Evolutionary conservation across 2,797 vertebrate species (phyloP).

Genomic region (Epinephelus malabaricus): DNA sequence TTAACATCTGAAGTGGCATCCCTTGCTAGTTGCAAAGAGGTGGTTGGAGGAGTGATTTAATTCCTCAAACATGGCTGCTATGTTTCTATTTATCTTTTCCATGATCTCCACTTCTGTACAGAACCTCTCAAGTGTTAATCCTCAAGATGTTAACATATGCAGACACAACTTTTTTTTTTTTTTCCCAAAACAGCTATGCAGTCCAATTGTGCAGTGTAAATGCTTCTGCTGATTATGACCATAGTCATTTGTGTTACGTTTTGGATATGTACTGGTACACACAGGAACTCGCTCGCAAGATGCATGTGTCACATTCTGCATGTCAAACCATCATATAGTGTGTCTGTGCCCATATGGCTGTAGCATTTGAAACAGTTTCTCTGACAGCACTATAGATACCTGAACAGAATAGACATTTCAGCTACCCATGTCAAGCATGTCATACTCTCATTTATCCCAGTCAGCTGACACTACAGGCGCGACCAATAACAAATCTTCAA

Average conservation of each 20-base stretch:
- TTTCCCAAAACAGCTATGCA: too few species aligned
- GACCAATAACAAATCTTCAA: constrained; percentile 41
- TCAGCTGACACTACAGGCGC: not conserved
- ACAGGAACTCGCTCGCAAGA: not conserved
- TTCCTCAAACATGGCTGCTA: constrained; percentile 78
- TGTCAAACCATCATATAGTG: not conserved
- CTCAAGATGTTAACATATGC: constrained; percentile 44
- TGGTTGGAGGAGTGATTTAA: constrained; percentile 54
- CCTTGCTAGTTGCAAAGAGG: constrained; percentile 35
- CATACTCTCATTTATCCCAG: not conserved
- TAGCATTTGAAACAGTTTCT: not conserved
- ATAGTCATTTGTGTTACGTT: not conserved
- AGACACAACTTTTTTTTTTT: not conserved
- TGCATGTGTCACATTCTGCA: not conserved
- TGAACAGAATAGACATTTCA: not conserved
- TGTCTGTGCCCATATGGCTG: not conserved
- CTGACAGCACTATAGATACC: too few species aligned
- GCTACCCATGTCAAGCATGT: not conserved
- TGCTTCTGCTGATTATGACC: not conserved
- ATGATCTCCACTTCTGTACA: constrained; percentile 68
- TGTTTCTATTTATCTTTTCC: constrained; percentile 71
- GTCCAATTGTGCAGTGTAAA: not conserved
- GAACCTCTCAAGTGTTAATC: constrained; percentile 66
- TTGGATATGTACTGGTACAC: not conserved
- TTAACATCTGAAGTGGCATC: constrained; percentile 28